A percentile compares a stretch with the other conserved stretches of the same genome.
These are phyloP conservation scores for Hypotaenidia philippensis DNA, from an alignment of 2,797 vertebrate genomes.

Conservation along the genomic window DNA sequence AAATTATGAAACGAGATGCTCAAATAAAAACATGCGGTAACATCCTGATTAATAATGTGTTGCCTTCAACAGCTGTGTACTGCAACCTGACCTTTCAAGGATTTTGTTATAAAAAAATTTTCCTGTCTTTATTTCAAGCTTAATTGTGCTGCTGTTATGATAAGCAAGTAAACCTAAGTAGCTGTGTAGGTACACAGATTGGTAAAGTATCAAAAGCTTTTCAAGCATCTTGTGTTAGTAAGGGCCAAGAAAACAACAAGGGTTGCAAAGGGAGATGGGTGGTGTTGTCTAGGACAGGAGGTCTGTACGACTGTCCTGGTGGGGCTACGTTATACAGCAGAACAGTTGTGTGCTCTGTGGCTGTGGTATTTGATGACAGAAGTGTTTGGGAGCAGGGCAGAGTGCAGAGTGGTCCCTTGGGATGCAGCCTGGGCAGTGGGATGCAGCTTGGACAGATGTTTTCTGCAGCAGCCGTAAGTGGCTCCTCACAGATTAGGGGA, in stretches of 20 bases:
- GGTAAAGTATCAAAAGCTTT: not conserved
- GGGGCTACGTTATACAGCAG: not conserved
- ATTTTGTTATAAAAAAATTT: not conserved
- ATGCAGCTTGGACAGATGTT: not conserved
- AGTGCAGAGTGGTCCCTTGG: not conserved
- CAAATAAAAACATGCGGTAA: not conserved
- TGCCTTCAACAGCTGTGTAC: slow-evolving; percentile 12
- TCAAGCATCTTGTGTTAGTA: not conserved
- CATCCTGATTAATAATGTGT: slow-evolving; percentile 10
- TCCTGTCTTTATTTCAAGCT: not conserved
- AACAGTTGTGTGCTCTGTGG: not conserved
- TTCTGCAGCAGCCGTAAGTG: not conserved
- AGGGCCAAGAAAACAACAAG: not conserved
- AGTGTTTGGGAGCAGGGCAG: not conserved
- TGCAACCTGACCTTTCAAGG: slow-evolving; percentile 15
- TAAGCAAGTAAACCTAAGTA: not conserved
- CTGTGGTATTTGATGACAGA: not conserved
- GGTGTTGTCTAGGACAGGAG: not conserved
- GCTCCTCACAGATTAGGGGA: not conserved
- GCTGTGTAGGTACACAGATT: not conserved
- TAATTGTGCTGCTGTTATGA: not conserved
- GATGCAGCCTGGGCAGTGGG: not conserved
- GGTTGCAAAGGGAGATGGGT: rapidly evolving
- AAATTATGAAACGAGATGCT: slow-evolving; percentile 9
- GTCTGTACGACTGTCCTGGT: not conserved